Evolutionary conservation across 2,797 vertebrate genomes (phyloP), one percentile per base, ranked within the genome.

Genomic region (Gallinago stenura): DNA sequence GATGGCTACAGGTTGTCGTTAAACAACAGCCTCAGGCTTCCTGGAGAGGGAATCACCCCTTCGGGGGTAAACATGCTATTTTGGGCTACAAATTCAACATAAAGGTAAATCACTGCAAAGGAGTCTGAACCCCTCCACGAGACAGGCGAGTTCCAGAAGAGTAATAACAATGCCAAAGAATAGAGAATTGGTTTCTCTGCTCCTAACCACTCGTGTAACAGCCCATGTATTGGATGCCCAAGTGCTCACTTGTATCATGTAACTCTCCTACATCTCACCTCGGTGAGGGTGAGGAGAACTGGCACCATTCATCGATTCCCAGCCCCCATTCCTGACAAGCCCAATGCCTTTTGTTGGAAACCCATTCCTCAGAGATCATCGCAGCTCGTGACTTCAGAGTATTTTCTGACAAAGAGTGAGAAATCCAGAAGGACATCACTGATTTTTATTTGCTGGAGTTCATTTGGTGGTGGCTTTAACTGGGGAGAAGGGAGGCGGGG

Each of bases 231-330:
- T 41, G 28, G 35, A 20, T 56, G 17, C 2, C 30, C n/a, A 12
- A 2, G 6, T 7, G 16, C 30, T 82, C 19, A 17, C 51, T 57
- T 51, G 3, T 3, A 8, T 41, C 26, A 3, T 16, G 12, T 28
- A 31, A 20, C 20, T 25, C 18, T 72, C n/a, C 64, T 31, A 37
- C 33, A 13, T 28, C 28, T 89, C 26, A 28, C 5, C n/a, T 22
- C 0, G 0, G 26, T 20, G 31, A 53, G 11, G 0, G 0, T 20
- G 13, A 58, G 35, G n/a, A 70, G 33, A 24, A 30, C 15, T 5
- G 48, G 11, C 26, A 25, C 62, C 43, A 5, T 24, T 31, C 16
- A 2, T 26, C 8, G 20, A 41, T 46, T 61, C 22, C 22, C 51
- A 64, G 10, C 28, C 20, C 28, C 30, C 2, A 2, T 18, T n/a